phyloP scores from a whole-genome alignment of 2,797 vertebrate species.

The Anniella stebbinsi region DNA sequence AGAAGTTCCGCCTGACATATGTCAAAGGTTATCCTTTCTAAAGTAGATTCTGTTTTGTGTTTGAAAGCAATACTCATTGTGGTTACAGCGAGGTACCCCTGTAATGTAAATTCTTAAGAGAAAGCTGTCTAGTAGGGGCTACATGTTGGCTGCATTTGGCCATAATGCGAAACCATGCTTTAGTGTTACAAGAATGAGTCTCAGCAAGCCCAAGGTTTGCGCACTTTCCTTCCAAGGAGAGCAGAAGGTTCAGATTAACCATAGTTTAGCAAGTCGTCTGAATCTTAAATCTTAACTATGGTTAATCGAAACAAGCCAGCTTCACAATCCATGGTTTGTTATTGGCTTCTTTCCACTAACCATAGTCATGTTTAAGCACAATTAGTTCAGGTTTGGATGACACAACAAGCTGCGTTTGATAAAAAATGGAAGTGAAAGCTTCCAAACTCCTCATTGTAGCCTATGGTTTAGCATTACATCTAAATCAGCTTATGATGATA shows the following conservation, averaged over 20 bases:
- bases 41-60: constrained; percentile 79
- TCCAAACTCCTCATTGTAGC: neutral
- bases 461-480: neutral
- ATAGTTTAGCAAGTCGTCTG: neutral
- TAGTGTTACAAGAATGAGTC: neutral
- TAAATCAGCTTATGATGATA: constrained; percentile 18
- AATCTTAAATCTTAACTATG: constrained; percentile 3
- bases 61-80: constrained; percentile 84
- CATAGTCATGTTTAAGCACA: neutral
- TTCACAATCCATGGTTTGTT: neutral
- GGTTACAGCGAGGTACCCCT: constrained; percentile 78
- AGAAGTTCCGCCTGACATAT: constrained; percentile 80
- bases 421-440: neutral
- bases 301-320: neutral
- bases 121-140: constrained; percentile 81
- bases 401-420: neutral
- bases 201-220: neutral
- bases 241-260: neutral
- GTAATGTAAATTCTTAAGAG: constrained; percentile 76
- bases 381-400: neutral
- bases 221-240: neutral
- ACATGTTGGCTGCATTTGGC: constrained; percentile 73
- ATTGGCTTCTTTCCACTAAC: neutral
- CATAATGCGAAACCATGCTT: constrained; percentile 24
- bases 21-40: constrained; percentile 80